phyloP scores from a whole-genome alignment of 2,797 vertebrate genomes.

The Hoplostethus atlanticus region DNA sequence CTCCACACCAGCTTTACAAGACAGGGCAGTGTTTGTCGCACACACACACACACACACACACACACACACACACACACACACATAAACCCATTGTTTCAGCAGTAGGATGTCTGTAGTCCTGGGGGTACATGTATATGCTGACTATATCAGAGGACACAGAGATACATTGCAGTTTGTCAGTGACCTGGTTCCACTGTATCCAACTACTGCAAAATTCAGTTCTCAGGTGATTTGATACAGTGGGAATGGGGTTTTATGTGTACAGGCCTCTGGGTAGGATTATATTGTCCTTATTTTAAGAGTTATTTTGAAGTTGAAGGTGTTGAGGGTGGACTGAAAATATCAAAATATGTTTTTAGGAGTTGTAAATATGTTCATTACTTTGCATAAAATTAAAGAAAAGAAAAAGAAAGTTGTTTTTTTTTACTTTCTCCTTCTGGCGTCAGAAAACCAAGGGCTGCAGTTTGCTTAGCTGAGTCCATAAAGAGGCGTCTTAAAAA shows the following conservation, averaged over 20 bases:
- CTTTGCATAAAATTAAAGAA: conserved; percentile 4
- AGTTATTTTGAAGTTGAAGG: background rate
- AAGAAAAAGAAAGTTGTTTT: conserved; percentile 5
- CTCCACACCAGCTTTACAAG: conserved; percentile 52
- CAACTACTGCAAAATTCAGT: conserved; percentile 58
- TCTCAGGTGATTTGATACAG: conserved; percentile 49
- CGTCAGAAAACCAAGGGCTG: conserved; percentile 60
- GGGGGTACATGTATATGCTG: conserved; percentile 67
- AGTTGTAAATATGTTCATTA: conserved; percentile 2
- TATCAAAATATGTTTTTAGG: conserved; percentile 23
- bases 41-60: conserved; percentile 23
- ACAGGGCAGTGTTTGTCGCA: conserved; percentile 53
- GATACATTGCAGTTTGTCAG: conserved; percentile 68
- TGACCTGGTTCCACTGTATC: conserved; percentile 59
- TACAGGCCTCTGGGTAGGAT: background rate
- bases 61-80: conserved; percentile 15
- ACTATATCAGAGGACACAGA: conserved; percentile 63
- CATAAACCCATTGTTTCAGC: conserved; percentile 71
- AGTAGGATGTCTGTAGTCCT: conserved; percentile 56
- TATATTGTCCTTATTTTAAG: conserved; percentile 15
- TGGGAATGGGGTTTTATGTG: conserved; percentile 21
- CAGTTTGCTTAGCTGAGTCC: conserved; percentile 80
- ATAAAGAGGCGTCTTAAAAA: conserved; percentile 82
- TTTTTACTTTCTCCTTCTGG: conserved; percentile 56
- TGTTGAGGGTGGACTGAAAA: conserved; percentile 3